These are phyloP conservation scores for Nematolebias whitei DNA, from an alignment of 2,113 vertebrate genomes.

Conservation along the genomic window DNA sequence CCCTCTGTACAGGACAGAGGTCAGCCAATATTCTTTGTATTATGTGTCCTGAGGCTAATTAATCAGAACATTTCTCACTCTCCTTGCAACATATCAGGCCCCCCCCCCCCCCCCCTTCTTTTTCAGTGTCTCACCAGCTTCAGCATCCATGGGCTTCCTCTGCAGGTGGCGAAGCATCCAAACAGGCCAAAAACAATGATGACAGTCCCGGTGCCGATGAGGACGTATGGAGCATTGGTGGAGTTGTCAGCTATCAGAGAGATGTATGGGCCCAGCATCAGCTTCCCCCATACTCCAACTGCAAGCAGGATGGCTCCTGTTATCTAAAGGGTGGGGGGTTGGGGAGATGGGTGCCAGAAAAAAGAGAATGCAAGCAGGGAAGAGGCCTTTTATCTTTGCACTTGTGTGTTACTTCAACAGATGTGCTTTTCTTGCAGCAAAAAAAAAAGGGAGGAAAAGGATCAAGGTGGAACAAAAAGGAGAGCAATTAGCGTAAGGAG, in stretches of 20 bases:
- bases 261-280: conserved; percentile 96
- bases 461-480: conserved; percentile 69
- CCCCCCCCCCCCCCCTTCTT: background rate
- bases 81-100: conserved; percentile 6
- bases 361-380: conserved; percentile 43
- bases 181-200: conserved; percentile 98
- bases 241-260: conserved; percentile 98
- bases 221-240: conserved; percentile 97
- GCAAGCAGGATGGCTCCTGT: conserved; percentile 96
- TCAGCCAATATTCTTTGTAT: conserved; percentile 50
- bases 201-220: conserved; percentile 95
- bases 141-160: conserved; percentile 99
- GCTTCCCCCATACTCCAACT: conserved; percentile 97
- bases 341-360: conserved; percentile 13
- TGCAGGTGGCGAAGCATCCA: conserved; percentile 97
- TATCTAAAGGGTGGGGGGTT: conserved; percentile 81
- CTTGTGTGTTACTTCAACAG: conserved; percentile 35
- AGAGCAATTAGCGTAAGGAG: conserved; percentile 62
- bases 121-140: conserved; percentile 88
- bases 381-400: conserved; percentile 45
- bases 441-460: conserved; percentile 29
- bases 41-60: conserved; percentile 50
- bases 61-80: conserved; percentile 23
- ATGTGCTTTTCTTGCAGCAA: conserved; percentile 18
- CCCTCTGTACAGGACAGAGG: conserved; percentile 37